Evolutionary conservation across 2,113 vertebrate genomes (phyloP).

Genomic region (Phalacrocorax aristotelis): DNA sequence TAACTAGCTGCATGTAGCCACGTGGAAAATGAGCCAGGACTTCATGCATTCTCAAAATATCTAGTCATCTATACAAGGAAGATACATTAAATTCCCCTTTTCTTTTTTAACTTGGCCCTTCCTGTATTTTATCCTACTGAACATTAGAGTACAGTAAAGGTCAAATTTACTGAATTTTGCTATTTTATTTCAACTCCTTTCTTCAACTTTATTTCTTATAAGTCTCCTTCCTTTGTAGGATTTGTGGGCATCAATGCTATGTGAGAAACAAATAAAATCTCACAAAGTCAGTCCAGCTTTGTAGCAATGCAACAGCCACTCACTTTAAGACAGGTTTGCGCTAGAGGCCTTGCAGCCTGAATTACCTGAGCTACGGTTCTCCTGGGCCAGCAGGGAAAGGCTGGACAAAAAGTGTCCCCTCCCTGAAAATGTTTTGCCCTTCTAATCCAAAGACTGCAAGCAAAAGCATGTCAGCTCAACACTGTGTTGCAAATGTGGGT

Average conservation of each 20-base stretch:
- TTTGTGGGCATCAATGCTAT: not conserved
- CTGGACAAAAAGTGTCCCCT: not conserved
- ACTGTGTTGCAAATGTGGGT: not conserved
- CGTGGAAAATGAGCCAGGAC: not conserved
- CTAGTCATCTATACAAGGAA: not conserved
- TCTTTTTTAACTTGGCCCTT: not conserved
- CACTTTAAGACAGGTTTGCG: not conserved
- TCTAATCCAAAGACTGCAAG: not conserved
- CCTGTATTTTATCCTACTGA: not conserved
- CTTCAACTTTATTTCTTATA: not conserved
- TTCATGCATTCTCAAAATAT: not conserved
- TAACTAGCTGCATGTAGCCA: not conserved
- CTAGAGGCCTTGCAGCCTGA: not conserved
- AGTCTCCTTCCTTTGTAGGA: not conserved
- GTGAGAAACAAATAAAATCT: not conserved
- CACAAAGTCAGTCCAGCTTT: not conserved
- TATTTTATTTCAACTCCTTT: not conserved
- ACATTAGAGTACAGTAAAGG: not conserved
- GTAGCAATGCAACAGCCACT: not conserved
- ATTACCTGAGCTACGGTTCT: not conserved
- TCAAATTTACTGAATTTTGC: not conserved
- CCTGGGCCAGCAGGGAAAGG: not conserved
- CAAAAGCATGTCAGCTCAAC: not conserved
- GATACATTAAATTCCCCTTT: not conserved
- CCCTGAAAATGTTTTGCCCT: not conserved